Conservation (phyloP, 2,888 invertebrate genomes). For the Criorhina ranunculi region DNA sequence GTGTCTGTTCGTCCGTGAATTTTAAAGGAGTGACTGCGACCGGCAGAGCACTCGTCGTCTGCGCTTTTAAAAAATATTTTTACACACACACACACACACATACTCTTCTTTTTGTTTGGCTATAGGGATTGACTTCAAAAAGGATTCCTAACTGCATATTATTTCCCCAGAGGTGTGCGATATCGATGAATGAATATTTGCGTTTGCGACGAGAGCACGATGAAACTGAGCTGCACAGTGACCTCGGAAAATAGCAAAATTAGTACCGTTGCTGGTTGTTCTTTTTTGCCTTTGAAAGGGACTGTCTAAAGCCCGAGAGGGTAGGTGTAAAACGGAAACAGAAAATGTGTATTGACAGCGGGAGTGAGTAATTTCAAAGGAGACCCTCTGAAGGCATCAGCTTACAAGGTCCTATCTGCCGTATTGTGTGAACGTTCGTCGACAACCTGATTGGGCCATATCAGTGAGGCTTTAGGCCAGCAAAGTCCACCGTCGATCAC, state of each 20-base stretch:
- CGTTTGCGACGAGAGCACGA: conserved; percentile 4
- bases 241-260: conserved; percentile 1
- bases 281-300: not conserved
- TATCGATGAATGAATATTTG: conserved; percentile 63
- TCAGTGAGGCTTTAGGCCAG: no score
- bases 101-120: not conserved
- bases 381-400: no score
- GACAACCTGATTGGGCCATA: no score
- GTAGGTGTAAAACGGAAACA: no score
- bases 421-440: no score
- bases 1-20: conserved; percentile 61
- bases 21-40: conserved; percentile 23
- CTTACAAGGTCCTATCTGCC: no score
- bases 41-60: conserved; percentile 39
- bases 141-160: conserved; percentile 62
- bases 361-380: no score
- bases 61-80: conserved; percentile 57
- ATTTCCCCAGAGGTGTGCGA: conserved; percentile 69
- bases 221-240: conserved; percentile 2
- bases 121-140: conserved; percentile 58
- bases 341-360: no score
- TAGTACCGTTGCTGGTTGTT: not conserved
- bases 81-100: conserved; percentile 17
- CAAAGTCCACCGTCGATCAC: no score
- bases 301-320: no score